A percentile compares a stretch with the other conserved stretches of the same genome.
Evolutionary conservation across 2,888 invertebrate genomes (phyloP).

Genomic region (Nomada goodeniana): DNA sequence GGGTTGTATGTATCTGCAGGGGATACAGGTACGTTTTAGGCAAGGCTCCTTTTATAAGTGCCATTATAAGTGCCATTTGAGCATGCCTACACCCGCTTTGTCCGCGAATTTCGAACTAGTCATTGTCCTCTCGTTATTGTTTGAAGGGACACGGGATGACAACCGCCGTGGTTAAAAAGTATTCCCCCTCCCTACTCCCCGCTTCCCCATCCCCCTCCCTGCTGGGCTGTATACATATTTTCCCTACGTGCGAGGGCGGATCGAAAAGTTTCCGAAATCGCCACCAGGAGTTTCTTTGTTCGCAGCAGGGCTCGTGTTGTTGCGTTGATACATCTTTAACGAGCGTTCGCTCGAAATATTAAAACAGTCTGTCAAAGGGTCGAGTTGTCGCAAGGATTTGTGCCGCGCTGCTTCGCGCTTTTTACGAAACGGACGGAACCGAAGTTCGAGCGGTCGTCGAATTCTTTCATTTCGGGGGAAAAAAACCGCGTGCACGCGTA

Average conservation of each 20-base stretch:
- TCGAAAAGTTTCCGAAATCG: no score
- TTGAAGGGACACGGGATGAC: constrained; percentile 64
- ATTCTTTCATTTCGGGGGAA: no score
- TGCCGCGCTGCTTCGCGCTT: no score
- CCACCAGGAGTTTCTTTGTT: no score
- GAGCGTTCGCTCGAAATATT: no score
- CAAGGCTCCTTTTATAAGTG: constrained; percentile 52
- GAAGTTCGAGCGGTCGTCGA: no score
- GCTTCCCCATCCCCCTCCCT: background rate
- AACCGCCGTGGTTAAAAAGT: constrained; percentile 54
- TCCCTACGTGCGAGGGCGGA: background rate
- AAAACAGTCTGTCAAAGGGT: no score
- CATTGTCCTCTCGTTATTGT: constrained; percentile 69
- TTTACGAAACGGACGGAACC: no score
- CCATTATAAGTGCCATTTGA: constrained; percentile 64
- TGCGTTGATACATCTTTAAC: no score
- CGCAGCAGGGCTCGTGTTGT: no score
- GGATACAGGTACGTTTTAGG: constrained; percentile 59
- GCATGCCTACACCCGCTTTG: constrained; percentile 62
- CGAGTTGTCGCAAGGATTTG: no score
- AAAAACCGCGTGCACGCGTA: no score
- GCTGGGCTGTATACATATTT: constrained; percentile 29
- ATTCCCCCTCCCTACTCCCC: constrained; percentile 2
- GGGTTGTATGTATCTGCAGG: constrained; percentile 54
- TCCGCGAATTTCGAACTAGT: constrained; percentile 64